Conservation (phyloP, 2,113 vertebrate species). For the Phyllostomus hastatus region DNA sequence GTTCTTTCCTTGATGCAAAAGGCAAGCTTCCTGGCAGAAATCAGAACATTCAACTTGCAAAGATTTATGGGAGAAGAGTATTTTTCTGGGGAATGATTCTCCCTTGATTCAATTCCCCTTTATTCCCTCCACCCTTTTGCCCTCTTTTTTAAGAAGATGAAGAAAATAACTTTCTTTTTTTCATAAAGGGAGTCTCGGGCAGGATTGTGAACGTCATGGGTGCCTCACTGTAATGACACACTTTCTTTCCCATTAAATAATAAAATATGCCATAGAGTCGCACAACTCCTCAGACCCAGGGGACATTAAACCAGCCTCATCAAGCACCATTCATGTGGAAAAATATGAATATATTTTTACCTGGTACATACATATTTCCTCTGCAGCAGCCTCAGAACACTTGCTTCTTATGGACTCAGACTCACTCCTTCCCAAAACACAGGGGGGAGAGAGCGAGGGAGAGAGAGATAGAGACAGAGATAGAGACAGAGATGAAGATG, state of each 20-base stretch:
- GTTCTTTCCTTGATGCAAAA: not conserved
- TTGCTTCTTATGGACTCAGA: not conserved
- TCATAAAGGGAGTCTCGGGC: not conserved
- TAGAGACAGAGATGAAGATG: no score
- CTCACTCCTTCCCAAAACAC: not conserved
- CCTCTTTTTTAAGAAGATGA: not conserved
- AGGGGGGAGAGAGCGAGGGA: not conserved
- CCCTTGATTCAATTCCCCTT: not conserved
- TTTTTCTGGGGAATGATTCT: not conserved
- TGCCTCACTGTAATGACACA: not conserved
- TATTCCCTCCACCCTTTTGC: not conserved
- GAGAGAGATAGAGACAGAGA: not conserved
- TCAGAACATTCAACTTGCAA: not conserved
- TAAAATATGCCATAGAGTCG: slow-evolving; percentile 21
- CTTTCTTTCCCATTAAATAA: slow-evolving; percentile 36
- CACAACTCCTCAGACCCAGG: not conserved
- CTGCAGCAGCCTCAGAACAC: not conserved
- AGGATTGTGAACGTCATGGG: not conserved
- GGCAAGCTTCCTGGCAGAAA: not conserved
- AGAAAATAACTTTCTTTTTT: not conserved
- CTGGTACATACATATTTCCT: not conserved
- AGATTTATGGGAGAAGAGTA: not conserved
- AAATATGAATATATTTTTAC: slow-evolving; percentile 49
- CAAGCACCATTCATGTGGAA: slow-evolving; percentile 56
- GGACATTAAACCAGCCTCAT: slow-evolving; percentile 54